Conservation (phyloP, 2,888 invertebrate genomes). For the Brenthis hecate region DNA sequence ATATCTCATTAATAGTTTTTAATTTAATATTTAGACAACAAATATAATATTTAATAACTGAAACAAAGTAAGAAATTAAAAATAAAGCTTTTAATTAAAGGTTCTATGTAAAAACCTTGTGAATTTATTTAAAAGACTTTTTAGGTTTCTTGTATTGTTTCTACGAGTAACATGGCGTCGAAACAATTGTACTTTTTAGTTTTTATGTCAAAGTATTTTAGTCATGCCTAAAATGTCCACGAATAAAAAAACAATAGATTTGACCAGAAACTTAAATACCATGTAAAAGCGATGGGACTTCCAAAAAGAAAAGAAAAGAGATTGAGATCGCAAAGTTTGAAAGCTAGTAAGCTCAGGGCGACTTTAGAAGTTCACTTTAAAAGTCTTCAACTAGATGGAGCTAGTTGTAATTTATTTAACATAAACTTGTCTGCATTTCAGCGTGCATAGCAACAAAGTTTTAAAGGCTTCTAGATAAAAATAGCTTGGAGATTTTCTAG, state of each 20-base stretch:
- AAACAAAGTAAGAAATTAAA: too few species aligned
- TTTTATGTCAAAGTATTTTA: not conserved
- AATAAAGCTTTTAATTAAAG: too few species aligned
- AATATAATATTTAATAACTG: too few species aligned
- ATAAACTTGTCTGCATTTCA: slow-evolving; percentile 34
- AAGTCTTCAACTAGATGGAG: slow-evolving; percentile 37
- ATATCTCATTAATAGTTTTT: too few species aligned
- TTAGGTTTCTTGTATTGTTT: too few species aligned
- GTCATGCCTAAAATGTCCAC: not conserved
- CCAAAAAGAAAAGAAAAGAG: slow-evolving; percentile 28
- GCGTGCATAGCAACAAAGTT: slow-evolving; percentile 35
- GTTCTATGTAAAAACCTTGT: too few species aligned
- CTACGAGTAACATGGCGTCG: too few species aligned
- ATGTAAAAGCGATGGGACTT: slow-evolving; percentile 6
- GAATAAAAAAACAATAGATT: not conserved
- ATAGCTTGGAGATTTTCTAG: slow-evolving; percentile 24
- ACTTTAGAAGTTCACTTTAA: slow-evolving; percentile 38
- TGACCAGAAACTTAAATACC: slow-evolving; percentile 10
- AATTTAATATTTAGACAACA: too few species aligned
- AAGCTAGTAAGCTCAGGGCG: slow-evolving; percentile 33
- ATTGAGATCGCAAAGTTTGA: slow-evolving; percentile 24
- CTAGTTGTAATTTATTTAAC: slow-evolving; percentile 38
- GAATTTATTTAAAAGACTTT: too few species aligned
- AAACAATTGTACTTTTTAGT: too few species aligned
- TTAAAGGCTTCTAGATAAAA: slow-evolving; percentile 30